These are phyloP conservation scores for Cyclophora punctaria DNA, from an alignment of 2,888 invertebrate genomes.

Conservation along the genomic window DNA sequence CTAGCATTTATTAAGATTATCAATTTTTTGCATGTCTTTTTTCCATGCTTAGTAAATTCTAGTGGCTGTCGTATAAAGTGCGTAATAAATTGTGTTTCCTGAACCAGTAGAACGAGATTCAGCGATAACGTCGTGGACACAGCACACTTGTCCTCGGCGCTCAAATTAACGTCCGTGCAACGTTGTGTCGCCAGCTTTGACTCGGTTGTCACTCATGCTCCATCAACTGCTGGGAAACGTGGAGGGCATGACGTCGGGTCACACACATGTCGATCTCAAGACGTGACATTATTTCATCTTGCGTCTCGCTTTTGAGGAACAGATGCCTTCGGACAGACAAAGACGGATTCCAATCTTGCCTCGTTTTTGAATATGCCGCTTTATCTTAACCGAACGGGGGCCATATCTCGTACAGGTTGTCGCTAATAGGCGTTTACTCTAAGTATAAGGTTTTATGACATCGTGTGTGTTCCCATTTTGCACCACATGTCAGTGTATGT, in stretches of 20 bases:
- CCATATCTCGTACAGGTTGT: conserved; percentile 67
- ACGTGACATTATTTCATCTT: conserved; percentile 66
- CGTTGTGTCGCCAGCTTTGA: conserved; percentile 56
- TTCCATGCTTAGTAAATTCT: conserved; percentile 54
- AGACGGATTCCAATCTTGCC: conserved; percentile 52
- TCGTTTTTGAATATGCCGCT: conserved; percentile 51
- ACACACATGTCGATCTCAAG: conserved; percentile 62
- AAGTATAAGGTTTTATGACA: conserved; percentile 59
- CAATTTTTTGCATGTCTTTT: conserved; percentile 39
- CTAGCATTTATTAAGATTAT: conserved; percentile 30
- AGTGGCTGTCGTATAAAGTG: conserved; percentile 60
- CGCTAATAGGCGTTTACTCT: conserved; percentile 70
- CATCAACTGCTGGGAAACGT: conserved; percentile 71
- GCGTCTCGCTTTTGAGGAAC: conserved; percentile 57
- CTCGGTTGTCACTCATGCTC: conserved; percentile 71
- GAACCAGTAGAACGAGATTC: conserved; percentile 55
- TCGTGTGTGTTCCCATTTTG: conserved; percentile 61
- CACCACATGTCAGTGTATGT: conserved; percentile 58
- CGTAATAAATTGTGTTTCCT: conserved; percentile 53
- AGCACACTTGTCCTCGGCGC: conserved; percentile 50
- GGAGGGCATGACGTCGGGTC: conserved; percentile 68
- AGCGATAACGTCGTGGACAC: conserved; percentile 51
- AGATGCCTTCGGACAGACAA: conserved; percentile 55
- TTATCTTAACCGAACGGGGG: conserved; percentile 57
- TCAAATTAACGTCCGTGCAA: conserved; percentile 69